Evolutionary conservation across 1,140 invertebrate genomes (phyloP), one percentile per base, ranked within the genome.

Genomic region (Paraescarpia echinospica): DNA sequence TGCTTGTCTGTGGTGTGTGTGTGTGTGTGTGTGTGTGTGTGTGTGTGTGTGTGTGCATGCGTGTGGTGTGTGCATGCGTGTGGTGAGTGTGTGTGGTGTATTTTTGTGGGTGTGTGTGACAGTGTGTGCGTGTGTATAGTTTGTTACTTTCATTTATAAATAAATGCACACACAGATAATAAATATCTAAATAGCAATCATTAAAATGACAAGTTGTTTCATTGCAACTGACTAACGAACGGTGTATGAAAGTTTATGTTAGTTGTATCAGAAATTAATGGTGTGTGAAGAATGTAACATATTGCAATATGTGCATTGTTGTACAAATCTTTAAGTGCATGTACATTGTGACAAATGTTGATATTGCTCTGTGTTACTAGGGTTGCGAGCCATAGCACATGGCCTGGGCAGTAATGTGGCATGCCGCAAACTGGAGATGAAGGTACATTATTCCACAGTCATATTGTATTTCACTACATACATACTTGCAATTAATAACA

Each of bases 341-440:
- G 34, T 33, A 89, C 34, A 1, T 27, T 89, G 1, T 89, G 33
- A 41, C 41, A 6, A 12, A n/a, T 34, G 33, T 31, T 90, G 34
- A 90, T 90, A 34, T 34, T 33, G 34, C 18, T 91, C 22, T 91
- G 14, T 18, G 4, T 41, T 91, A 48, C 48, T 93, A 96, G 95
- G 94, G 92, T 91, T 96, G 14, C 94, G 95, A 93, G 94, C 94
- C 35, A 92, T 96, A 34, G 90, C 93, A 34, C 94, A 95, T 94
- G 95, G 95, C 9, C 93, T 96, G 90, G 93, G 94, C 33, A 94
- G 94, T 89, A 96, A 96, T 93, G 93, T 93, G 33, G 95, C 93
- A 92, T 94, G 95, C 91, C 94, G 93, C 92, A 95, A 95, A 92
- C 94, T 95, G 48, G 95, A 96, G 91, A 88, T 96, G 91, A 96